phyloP scores from a whole-genome alignment of 2,888 invertebrate genomes.

The Carabus problematicus region DNA sequence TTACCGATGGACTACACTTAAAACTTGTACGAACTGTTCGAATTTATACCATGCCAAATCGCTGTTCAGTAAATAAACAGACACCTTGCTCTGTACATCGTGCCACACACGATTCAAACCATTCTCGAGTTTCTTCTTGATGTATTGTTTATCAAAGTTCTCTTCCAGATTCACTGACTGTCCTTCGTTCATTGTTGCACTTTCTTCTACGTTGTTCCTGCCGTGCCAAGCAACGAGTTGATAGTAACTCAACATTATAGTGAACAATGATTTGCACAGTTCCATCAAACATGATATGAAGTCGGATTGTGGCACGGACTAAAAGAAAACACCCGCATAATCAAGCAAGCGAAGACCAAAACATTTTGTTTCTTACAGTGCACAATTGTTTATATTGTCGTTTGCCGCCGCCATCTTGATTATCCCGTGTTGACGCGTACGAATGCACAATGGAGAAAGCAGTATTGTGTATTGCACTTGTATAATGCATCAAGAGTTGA shows the following conservation, averaged over 20 bases:
- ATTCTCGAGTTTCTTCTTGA: constrained; percentile 87
- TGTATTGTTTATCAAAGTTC: constrained; percentile 77
- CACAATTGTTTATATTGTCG: constrained; percentile 86
- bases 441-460: constrained; percentile 67
- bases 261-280: constrained; percentile 86
- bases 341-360: neutral
- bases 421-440: constrained; percentile 58
- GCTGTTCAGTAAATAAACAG: constrained; percentile 77
- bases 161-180: constrained; percentile 66
- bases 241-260: constrained; percentile 81
- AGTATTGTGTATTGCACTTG: constrained; percentile 87
- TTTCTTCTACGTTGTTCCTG: constrained; percentile 56
- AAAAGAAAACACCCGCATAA: constrained; percentile 46
- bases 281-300: constrained; percentile 81
- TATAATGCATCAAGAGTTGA: constrained; percentile 93
- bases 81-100: constrained; percentile 91
- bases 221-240: constrained; percentile 80
- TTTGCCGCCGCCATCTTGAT: constrained; percentile 63
- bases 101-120: constrained; percentile 90
- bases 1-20: constrained; percentile 83
- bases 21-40: constrained; percentile 91
- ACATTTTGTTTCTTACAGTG: constrained; percentile 56
- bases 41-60: constrained; percentile 88
- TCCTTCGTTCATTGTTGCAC: constrained; percentile 51
- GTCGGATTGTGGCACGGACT: constrained; percentile 65